Evolutionary conservation across 1,140 invertebrate genomes (phyloP).

Genomic region (Idris sp.): DNA sequence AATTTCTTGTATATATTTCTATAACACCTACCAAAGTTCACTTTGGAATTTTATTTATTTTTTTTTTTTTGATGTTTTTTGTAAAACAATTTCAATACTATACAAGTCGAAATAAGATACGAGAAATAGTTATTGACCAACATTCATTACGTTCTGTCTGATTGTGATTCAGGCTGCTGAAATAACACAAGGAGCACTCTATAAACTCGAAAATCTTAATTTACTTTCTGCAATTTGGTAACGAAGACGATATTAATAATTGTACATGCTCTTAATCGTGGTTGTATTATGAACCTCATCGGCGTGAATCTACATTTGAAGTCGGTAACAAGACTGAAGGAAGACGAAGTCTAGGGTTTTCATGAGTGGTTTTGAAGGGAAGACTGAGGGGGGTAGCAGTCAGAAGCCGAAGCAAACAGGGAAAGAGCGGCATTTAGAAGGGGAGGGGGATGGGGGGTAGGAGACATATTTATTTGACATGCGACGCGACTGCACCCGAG

Average conservation of each 20-base stretch:
- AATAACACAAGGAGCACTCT: neutral
- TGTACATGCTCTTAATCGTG: conserved; percentile 17
- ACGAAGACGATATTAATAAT: conserved; percentile 27
- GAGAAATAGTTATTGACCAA: too few relatives aligned
- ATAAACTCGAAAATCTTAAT: neutral
- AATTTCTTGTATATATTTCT: conserved; percentile 45
- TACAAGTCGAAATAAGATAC: too few relatives aligned
- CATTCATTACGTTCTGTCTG: too few relatives aligned
- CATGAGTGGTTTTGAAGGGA: conserved; percentile 56
- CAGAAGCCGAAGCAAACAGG: conserved; percentile 62
- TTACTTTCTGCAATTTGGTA: neutral
- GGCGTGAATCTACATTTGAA: conserved; percentile 20
- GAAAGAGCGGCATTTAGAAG: conserved; percentile 51
- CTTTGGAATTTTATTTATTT: too few relatives aligned
- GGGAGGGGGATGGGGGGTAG: conserved; percentile 67
- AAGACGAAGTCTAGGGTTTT: conserved; percentile 45
- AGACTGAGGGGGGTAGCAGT: conserved; percentile 58
- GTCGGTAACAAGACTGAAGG: conserved; percentile 21
- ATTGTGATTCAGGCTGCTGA: neutral
- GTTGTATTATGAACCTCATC: conserved; percentile 38
- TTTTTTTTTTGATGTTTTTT: conserved; percentile 61
- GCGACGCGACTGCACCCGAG: conserved; percentile 78
- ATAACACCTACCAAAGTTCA: conserved; percentile 34
- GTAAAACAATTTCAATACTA: too few relatives aligned
- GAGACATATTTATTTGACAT: conserved; percentile 79